Base-by-base conservation (phyloP, 2,797 vertebrate species). In the Alouatta caraya region DNA sequence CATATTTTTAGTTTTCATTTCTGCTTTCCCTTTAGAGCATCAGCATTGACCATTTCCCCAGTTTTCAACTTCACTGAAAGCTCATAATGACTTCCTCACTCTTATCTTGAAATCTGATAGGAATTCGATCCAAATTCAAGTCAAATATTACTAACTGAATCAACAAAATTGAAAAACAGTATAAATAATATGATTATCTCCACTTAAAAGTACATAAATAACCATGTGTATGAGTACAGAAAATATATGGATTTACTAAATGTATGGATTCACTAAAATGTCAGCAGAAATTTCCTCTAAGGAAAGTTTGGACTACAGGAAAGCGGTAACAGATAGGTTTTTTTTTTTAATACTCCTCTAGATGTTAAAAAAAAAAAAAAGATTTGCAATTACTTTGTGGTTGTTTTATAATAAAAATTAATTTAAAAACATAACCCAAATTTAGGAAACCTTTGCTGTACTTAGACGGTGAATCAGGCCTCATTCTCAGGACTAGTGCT, bases 361-460 rank as follows among this genome's bases (percentile, higher is more conserved):
- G 5, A 39, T 70, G 8, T 83, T 81, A 92, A 80, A 80, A 50
- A 67, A 37, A 37, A 80, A 50, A 67, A 24, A 37, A 15, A 67
- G 2, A 75, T 5, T 79, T 72, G 10, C 28, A 55, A 48, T 39
- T 33, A 59, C 15, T 82, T 73, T 70, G 30, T 1, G 73, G 33
- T 89, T 80, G 52, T 64, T 94, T 97, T 80, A 72, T 42, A 80
- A 76, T 57, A 78, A 85, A 88, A 90, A 48, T 48, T 33, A 55
- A 59, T 81, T 84, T 55, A 30, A 87, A 95, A 86, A 57, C 28
- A 24, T 52, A 57, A 72, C 5, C n/a, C 46, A n/a, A 76, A 57
- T 55, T 88, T 59, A 57, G 52, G 39, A 95, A 83, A 59, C 13
- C 78, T 37, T 73, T 80, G 37, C 26, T 57, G 61, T 67, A 52